Evolutionary conservation across 2,797 vertebrate species (phyloP), one percentile per base, ranked within the genome.

Genomic region (Telmatherina bonti): DNA sequence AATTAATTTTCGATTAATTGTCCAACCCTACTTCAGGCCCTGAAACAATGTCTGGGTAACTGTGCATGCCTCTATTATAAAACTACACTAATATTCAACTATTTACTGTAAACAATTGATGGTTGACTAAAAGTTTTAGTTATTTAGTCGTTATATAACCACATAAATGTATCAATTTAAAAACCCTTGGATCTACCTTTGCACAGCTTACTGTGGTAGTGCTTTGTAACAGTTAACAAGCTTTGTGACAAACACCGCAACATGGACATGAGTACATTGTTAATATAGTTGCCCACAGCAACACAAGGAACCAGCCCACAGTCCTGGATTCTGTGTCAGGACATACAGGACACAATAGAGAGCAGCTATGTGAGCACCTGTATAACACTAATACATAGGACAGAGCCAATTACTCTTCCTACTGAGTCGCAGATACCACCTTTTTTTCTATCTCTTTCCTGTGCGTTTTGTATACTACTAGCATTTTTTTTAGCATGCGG

Each of bases 401-500:
- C 20, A 41, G 13, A 24, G 16, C n/a, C 11, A 38, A 38, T 49
- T 59, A 41, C 54, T 33, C 27, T 59, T 38, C 26, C 16, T 10
- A 33, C 36, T 24, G 22, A 30, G n/a, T 22, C 47, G 26, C 26
- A 62, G 62, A 36, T 47, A 2, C 15, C 0, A n/a, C 65, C 56
- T 73, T 36, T 38, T 57, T 51, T 62, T 51, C 13, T 4, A 10
- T 31, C 36, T 16, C 54, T 72, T 41, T 79, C 33, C 35, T 49
- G 69, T 45, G 76, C 67, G 62, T 36, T 74, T 66, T 52, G 71
- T 60, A 67, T 67, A 66, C 66, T 83, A 76, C 83, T 61, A 71
- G 72, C 75, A 78, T 87, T 62, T 87, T 18, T 45, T 41, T 84
- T n/a, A n/a, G 77, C 83, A 91, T 87, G 85, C 85, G 78, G 82